Base-by-base conservation (phyloP, 2,888 invertebrate genomes). In the Dolomedes plantarius region DNA sequence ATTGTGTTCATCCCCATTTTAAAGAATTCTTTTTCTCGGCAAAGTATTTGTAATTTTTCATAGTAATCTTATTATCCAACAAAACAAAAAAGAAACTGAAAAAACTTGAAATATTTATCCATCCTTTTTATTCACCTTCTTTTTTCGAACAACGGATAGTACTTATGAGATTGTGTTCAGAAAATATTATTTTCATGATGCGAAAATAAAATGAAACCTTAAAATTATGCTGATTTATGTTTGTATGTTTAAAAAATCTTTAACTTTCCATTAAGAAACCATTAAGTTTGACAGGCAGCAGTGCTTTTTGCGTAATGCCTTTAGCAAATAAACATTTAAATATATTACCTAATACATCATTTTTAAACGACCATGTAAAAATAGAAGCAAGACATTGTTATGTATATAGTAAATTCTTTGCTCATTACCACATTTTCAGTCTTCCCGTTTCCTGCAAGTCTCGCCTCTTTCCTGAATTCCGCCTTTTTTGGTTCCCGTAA, bases 301-400 rank as follows among this genome's bases (percentile, higher is more conserved):
- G 2, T 46, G 7, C 2, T 36, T 46, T 46, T 46, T 16, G 7
- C 16, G 16, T 46, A 46, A 46, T 62, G 62, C 62, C 27, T 65
- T 28, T 29, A 29, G 29, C 11, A 31, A 65, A 19, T 65, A 65
- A 65, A 65, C 19, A 65, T 23, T 50, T 16, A 68, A 77, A 36
- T 77, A 32, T 68, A 39, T 64, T 31, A 56, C 32, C 32, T 36
- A 68, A 68, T 68, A n/a, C 27, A 50, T 68, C 31, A 46, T 56
- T 68, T 77, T 68, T 16, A 77, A 68, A 56, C 32, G 50, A 68
- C 23, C 32, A 46, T 16, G 50, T 32, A 39, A 31, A 19, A 76
- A 46, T 46, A 28, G 67, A 46, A 76, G 36, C 32, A 27, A 74
- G 6, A 16, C 16, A 68, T 68, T 68, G 19, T 68, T 31, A 32